Evolutionary conservation across 1,140 invertebrate genomes (phyloP).

Genomic region (Melanaphis sacchari): DNA sequence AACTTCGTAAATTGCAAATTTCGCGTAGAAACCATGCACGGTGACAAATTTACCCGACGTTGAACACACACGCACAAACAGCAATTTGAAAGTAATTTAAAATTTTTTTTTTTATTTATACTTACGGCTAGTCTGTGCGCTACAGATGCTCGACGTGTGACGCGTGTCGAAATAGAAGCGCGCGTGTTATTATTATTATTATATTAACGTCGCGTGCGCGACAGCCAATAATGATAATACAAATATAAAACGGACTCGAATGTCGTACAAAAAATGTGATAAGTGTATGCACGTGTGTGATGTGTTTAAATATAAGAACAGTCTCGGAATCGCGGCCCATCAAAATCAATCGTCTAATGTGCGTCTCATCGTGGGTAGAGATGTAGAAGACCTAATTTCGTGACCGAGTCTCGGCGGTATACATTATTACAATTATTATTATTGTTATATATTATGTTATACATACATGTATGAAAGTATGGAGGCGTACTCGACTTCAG

Average conservation of each 20-base stretch:
- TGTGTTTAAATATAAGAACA: not conserved
- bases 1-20: too few species aligned
- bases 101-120: not conserved
- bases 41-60: not conserved
- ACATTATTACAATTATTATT: not conserved
- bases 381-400: conserved; percentile 2
- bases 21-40: not conserved
- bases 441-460: not conserved
- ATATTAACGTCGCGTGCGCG: not conserved
- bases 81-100: not conserved
- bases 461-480: too few species aligned
- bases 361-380: not conserved
- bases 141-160: not conserved
- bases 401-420: not conserved
- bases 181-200: not conserved
- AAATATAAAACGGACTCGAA: not conserved
- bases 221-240: conserved; percentile 1
- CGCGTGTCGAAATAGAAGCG: not conserved
- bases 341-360: not conserved
- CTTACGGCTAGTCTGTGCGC: not conserved
- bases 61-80: not conserved
- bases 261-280: not conserved
- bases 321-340: not conserved
- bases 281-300: not conserved
- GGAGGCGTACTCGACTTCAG: too few species aligned